These are phyloP conservation scores for Drosophila pseudotalamancana DNA, from an alignment of 2,888 invertebrate genomes.

Conservation along the genomic window DNA sequence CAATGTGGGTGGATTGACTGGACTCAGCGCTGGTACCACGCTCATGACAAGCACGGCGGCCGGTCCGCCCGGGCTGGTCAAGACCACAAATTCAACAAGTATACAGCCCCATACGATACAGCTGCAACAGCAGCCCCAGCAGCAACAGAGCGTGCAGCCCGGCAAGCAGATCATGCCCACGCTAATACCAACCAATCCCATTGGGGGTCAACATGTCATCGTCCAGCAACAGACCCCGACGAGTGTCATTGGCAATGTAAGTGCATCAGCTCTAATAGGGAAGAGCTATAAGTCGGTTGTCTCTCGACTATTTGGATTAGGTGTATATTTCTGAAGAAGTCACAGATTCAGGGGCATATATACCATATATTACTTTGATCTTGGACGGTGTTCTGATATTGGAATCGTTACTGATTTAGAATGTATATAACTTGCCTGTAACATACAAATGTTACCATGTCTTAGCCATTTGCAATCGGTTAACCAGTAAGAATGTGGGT, in stretches of 20 bases:
- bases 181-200: conserved; percentile 82
- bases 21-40: conserved; percentile 76
- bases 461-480: too few species aligned
- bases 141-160: conserved; percentile 67
- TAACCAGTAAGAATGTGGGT: too few species aligned
- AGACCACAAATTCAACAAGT: conserved; percentile 76
- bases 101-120: conserved; percentile 75
- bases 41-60: conserved; percentile 82
- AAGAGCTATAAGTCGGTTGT: neutral
- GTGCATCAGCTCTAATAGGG: conserved; percentile 28
- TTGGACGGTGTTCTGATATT: too few species aligned
- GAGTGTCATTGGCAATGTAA: conserved; percentile 82
- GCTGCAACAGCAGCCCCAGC: conserved; percentile 73
- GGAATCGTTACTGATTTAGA: too few species aligned
- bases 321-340: neutral
- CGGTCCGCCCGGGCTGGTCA: conserved; percentile 82
- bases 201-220: conserved; percentile 81
- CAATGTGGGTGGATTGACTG: conserved; percentile 81
- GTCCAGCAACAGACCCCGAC: conserved; percentile 81
- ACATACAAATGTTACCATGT: too few species aligned
- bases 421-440: too few species aligned
- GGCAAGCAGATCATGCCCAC: conserved; percentile 82
- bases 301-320: neutral
- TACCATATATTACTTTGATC: neutral
- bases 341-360: neutral